Percentiles rank a stretch among this genome's conserved stretches.
These are phyloP conservation scores for Sylvilagus bachmani DNA, from an alignment of 2,113 vertebrate species.

Conservation along the genomic window DNA sequence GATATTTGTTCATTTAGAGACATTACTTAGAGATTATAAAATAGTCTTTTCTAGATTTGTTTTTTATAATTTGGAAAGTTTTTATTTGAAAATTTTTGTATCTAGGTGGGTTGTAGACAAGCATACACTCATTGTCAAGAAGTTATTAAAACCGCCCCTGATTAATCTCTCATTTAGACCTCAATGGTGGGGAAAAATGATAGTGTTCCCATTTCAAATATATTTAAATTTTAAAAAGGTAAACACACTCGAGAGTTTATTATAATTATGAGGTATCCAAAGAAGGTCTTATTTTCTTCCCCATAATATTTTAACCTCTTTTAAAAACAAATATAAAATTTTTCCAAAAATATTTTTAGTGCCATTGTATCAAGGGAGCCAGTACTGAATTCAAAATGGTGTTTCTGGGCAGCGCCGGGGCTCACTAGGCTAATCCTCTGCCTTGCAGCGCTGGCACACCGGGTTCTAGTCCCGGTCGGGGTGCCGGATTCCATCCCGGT, in stretches of 20 bases:
- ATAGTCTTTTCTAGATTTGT: not conserved
- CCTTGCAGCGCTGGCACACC: too few relatives aligned
- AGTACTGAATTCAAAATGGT: not conserved
- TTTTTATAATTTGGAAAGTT: not conserved
- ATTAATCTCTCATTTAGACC: not conserved
- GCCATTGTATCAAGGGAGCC: not conserved
- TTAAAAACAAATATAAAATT: conserved; percentile 10
- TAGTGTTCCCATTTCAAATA: not conserved
- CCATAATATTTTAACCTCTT: not conserved
- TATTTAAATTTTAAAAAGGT: not conserved
- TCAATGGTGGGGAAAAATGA: not conserved
- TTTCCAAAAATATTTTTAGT: not conserved
- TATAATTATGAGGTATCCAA: not conserved
- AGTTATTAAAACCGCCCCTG: not conserved
- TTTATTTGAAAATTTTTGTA: not conserved
- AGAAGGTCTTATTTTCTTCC: not conserved
- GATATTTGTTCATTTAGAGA: not conserved
- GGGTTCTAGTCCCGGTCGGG: too few relatives aligned
- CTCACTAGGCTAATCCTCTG: too few relatives aligned
- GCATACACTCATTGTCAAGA: not conserved
- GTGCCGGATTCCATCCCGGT: too few relatives aligned
- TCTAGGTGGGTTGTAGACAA: not conserved
- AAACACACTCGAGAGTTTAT: not conserved
- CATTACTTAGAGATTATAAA: not conserved
- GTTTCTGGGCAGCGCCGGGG: too few relatives aligned